A percentile compares a stretch with the other conserved stretches of the same genome.
These are phyloP conservation scores for Melanotaenia trifasciata DNA, from an alignment of 2,797 vertebrate genomes.

Conservation along the genomic window DNA sequence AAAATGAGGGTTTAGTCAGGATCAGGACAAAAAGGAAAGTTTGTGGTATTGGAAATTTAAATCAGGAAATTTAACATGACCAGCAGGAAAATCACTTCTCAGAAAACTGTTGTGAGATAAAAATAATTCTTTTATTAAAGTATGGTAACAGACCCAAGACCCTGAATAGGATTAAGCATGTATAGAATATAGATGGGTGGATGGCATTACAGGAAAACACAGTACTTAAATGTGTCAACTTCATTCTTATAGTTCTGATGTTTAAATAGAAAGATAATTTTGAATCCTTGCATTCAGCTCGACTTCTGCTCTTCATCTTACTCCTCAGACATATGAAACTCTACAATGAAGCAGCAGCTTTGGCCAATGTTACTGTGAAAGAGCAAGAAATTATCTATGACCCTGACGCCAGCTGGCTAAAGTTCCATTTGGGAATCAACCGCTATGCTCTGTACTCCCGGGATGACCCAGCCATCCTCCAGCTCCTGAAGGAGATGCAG, in stretches of 20 bases:
- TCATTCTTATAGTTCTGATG: neutral
- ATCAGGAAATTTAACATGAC: too few relatives aligned
- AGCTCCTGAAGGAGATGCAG: conserved; percentile 87
- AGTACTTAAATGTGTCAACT: conserved; percentile 3
- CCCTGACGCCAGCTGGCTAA: conserved; percentile 89
- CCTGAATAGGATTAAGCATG: too few relatives aligned
- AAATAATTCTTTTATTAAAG: too few relatives aligned
- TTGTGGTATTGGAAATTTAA: too few relatives aligned
- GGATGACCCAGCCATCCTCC: conserved; percentile 77
- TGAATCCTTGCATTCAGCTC: neutral
- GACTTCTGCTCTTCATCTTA: neutral
- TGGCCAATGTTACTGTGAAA: conserved; percentile 74
- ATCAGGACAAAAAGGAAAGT: too few relatives aligned
- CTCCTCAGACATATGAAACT: conserved; percentile 78
- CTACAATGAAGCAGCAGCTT: conserved; percentile 71
- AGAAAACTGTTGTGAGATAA: too few relatives aligned
- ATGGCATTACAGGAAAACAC: neutral
- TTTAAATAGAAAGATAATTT: neutral
- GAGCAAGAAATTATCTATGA: conserved; percentile 79
- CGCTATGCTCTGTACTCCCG: conserved; percentile 89
- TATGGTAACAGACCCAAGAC: too few relatives aligned
- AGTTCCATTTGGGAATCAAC: conserved; percentile 93
- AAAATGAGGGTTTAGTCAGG: too few relatives aligned
- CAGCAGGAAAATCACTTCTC: too few relatives aligned
- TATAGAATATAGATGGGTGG: neutral